These are phyloP conservation scores for Macrochelys suwanniensis DNA, from an alignment of 2,797 vertebrate genomes.

Conservation along the genomic window DNA sequence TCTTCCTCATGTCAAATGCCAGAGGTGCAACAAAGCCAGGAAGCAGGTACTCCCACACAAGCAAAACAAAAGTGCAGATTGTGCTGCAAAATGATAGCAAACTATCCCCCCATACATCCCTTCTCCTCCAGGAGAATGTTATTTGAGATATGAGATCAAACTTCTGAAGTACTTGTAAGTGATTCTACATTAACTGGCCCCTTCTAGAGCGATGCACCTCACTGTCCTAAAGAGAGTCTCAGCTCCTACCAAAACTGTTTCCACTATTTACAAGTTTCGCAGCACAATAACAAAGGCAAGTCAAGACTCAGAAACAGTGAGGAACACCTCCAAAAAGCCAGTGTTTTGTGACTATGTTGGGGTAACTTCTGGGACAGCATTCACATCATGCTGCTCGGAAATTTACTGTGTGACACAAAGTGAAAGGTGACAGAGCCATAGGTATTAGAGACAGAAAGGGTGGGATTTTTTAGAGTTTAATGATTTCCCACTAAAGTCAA, in stretches of 20 bases:
- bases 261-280: not conserved
- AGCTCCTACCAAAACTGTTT: not conserved
- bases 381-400: not conserved
- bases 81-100: not conserved
- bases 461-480: not conserved
- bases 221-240: not conserved
- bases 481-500: not conserved
- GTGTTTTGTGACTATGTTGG: not conserved
- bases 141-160: not conserved
- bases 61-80: not conserved
- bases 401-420: not conserved
- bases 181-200: not conserved
- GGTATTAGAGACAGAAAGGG: not conserved
- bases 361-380: not conserved
- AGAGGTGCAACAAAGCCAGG: conserved; percentile 19
- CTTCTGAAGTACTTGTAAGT: conserved; percentile 1
- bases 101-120: not conserved
- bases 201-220: not conserved
- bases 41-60: not conserved
- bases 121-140: not conserved
- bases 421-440: not conserved
- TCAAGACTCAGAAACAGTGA: not conserved
- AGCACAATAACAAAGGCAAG: not conserved
- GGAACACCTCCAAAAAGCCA: not conserved
- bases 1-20: conserved; percentile 2